Evolutionary conservation across 2,113 vertebrate species (phyloP).

Genomic region (Archilochus colubris): DNA sequence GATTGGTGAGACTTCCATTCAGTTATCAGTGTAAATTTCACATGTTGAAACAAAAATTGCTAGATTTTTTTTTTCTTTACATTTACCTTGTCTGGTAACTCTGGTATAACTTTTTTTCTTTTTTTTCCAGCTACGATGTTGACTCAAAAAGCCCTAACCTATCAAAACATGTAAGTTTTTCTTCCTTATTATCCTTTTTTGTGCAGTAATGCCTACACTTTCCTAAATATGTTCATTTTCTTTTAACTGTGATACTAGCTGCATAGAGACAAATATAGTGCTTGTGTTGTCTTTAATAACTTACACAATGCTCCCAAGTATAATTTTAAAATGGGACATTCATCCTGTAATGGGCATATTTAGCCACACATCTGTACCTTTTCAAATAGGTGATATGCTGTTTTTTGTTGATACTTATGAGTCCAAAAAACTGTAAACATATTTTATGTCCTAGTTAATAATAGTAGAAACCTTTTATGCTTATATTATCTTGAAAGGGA

Average conservation of each 20-base stretch:
- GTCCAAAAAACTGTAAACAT: background rate
- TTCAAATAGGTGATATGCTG: background rate
- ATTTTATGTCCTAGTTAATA: background rate
- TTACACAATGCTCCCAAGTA: background rate
- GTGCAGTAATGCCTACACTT: background rate
- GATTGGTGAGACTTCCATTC: background rate
- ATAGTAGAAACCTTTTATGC: background rate
- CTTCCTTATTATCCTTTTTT: background rate
- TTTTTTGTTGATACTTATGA: background rate
- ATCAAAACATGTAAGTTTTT: slow-evolving; percentile 92
- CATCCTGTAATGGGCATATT: background rate
- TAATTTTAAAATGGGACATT: background rate
- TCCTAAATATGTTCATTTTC: background rate
- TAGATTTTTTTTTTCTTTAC: background rate
- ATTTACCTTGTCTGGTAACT: background rate
- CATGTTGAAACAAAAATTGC: background rate
- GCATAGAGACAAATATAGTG: background rate
- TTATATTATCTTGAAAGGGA: background rate
- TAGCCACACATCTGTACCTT: background rate
- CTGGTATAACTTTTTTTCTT: background rate
- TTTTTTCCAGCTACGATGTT: slow-evolving; percentile 89
- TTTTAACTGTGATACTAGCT: background rate
- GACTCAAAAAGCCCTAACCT: slow-evolving; percentile 97
- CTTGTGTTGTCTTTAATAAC: background rate
- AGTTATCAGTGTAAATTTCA: background rate